phyloP scores from a whole-genome alignment of 2,888 invertebrate species.

The Xanthorhoe spadicearia region DNA sequence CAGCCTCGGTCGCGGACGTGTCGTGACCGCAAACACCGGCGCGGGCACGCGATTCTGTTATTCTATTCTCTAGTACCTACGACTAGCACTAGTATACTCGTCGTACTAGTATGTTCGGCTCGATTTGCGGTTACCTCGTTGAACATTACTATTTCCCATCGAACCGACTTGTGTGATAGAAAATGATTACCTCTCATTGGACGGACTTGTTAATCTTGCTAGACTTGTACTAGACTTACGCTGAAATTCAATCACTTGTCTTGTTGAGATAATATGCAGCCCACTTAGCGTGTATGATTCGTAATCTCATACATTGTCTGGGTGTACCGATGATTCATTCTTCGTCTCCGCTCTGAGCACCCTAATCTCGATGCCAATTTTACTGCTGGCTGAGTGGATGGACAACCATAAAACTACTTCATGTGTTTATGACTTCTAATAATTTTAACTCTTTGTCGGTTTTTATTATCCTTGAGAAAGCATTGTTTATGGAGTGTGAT shows the following conservation, averaged over 20 bases:
- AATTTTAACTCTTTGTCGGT: conserved; percentile 52
- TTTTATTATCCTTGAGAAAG: conserved; percentile 49
- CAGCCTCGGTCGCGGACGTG: conserved; percentile 52
- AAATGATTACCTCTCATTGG: conserved; percentile 27
- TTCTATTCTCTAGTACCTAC: conserved; percentile 50
- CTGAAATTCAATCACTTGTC: not conserved
- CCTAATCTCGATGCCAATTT: conserved; percentile 65
- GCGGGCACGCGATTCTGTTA: conserved; percentile 72
- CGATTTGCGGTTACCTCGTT: conserved; percentile 43
- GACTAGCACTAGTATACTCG: conserved; percentile 11
- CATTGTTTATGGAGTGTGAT: conserved; percentile 41
- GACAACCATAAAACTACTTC: conserved; percentile 63
- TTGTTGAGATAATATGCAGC: not conserved
- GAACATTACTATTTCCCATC: conserved; percentile 40
- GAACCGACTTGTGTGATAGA: conserved; percentile 25
- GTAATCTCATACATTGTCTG: conserved; percentile 32
- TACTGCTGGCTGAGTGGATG: conserved; percentile 64
- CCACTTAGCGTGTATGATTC: not conserved
- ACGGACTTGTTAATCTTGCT: conserved; percentile 15
- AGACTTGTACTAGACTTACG: conserved; percentile 6
- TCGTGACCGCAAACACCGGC: conserved; percentile 74
- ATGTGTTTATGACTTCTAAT: conserved; percentile 60
- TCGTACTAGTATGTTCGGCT: conserved; percentile 37
- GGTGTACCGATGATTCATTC: conserved; percentile 56
- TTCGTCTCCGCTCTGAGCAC: conserved; percentile 47